Evolutionary conservation across 2,113 vertebrate species (phyloP).

Genomic region (Aix galericulata): DNA sequence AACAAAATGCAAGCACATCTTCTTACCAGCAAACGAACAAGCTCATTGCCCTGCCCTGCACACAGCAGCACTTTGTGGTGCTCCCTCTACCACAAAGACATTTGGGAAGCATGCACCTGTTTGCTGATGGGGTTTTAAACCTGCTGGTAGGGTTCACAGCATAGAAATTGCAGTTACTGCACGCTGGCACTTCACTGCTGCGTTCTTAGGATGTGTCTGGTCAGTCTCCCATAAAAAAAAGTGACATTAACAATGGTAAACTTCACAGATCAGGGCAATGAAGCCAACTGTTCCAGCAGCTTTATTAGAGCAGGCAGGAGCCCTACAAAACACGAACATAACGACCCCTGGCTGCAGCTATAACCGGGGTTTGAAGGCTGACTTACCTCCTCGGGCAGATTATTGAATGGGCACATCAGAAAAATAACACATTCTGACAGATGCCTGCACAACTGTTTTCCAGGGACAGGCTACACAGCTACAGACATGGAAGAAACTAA

Average conservation of each 20-base stretch:
- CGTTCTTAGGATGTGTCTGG: background rate
- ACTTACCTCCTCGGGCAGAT: background rate
- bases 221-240: background rate
- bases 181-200: rapidly evolving
- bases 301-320: background rate
- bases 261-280: background rate
- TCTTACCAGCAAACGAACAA: background rate
- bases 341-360: background rate
- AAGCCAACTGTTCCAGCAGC: background rate
- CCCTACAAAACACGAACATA: background rate
- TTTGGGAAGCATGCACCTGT: background rate
- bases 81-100: background rate
- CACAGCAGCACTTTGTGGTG: rapidly evolving
- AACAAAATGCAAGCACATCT: background rate
- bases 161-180: background rate
- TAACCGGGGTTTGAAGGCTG: rapidly evolving
- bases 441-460: background rate
- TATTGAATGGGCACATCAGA: rapidly evolving
- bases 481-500: background rate
- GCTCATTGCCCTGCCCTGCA: background rate
- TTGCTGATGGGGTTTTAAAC: background rate
- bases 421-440: background rate
- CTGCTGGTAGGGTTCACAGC: background rate
- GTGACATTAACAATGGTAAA: background rate
- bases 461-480: background rate